These are phyloP conservation scores for Cossypha heuglini DNA, from an alignment of 2,797 vertebrate genomes.

Conservation along the genomic window DNA sequence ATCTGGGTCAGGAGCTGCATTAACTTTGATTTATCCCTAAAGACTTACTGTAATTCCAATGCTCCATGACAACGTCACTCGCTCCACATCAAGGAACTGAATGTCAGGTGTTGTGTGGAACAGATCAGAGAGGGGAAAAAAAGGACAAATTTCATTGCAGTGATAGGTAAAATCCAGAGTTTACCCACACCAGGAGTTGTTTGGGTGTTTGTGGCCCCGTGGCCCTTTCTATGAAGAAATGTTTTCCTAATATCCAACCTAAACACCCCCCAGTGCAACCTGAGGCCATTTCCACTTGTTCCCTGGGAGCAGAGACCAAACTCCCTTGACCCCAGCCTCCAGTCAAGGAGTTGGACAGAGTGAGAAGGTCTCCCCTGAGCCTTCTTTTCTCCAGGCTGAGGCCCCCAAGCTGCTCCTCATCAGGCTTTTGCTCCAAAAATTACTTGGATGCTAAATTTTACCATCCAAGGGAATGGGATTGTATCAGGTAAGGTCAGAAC, in stretches of 20 bases:
- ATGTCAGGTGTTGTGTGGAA: neutral
- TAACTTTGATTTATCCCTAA: neutral
- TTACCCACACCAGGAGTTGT: neutral
- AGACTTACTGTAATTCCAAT: neutral
- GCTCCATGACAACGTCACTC: accelerated
- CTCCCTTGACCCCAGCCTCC: accelerated
- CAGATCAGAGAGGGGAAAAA: accelerated
- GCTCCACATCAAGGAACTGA: accelerated
- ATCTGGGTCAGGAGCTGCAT: neutral
- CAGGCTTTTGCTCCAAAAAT: neutral
- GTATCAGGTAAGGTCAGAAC: too few species aligned
- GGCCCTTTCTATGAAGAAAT: neutral
- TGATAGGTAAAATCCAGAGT: neutral
- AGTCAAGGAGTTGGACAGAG: neutral
- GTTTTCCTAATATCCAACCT: neutral
- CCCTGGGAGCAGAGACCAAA: neutral
- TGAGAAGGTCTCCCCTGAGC: neutral
- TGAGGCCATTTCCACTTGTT: neutral
- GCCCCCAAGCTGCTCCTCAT: neutral
- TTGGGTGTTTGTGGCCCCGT: neutral
- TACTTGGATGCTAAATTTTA: neutral
- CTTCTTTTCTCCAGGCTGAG: neutral
- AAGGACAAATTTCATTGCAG: neutral
- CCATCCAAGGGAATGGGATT: accelerated
- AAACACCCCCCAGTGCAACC: neutral